phyloP scores from a whole-genome alignment of 37 sponge, comb jelly and placozoan genomes.

The Hormiphora californensis region DNA sequence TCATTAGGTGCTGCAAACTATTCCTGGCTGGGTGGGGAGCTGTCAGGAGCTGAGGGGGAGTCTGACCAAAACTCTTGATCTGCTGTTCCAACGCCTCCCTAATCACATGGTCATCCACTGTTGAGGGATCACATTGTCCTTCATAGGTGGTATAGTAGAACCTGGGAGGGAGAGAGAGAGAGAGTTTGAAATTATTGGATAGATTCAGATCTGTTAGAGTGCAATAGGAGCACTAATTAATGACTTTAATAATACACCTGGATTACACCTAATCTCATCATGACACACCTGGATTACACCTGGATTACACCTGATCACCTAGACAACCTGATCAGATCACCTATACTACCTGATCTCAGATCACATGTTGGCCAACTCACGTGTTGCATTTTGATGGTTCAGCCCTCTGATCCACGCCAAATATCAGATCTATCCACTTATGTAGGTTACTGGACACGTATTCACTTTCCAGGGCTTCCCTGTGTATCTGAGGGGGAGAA shows the following conservation, averaged over 20 bases:
- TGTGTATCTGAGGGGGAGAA: neutral
- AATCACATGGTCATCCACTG: conserved; percentile 20
- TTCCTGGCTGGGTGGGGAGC: conserved; percentile 77
- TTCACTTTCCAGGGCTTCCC: conserved; percentile 44
- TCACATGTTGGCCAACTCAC: no score
- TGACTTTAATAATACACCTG: no score
- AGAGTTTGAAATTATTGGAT: no score
- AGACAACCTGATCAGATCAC: no score
- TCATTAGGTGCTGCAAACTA: conserved; percentile 34
- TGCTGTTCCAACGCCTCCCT: conserved; percentile 78
- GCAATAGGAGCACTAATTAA: no score
- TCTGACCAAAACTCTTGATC: conserved; percentile 81
- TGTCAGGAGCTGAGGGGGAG: conserved; percentile 72
- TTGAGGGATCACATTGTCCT: conserved; percentile 3
- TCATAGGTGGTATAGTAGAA: conserved; percentile 51
- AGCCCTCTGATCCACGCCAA: neutral
- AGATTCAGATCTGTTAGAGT: no score
- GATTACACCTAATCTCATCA: no score
- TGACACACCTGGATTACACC: no score
- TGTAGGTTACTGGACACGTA: conserved; percentile 36
- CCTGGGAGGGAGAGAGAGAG: neutral
- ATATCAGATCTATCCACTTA: conserved; percentile 51
- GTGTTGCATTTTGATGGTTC: no score
- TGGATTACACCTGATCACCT: no score
- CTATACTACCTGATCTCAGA: no score